Evolutionary conservation across 2,113 vertebrate genomes (phyloP).

Genomic region (Cephalopterus ornatus): DNA sequence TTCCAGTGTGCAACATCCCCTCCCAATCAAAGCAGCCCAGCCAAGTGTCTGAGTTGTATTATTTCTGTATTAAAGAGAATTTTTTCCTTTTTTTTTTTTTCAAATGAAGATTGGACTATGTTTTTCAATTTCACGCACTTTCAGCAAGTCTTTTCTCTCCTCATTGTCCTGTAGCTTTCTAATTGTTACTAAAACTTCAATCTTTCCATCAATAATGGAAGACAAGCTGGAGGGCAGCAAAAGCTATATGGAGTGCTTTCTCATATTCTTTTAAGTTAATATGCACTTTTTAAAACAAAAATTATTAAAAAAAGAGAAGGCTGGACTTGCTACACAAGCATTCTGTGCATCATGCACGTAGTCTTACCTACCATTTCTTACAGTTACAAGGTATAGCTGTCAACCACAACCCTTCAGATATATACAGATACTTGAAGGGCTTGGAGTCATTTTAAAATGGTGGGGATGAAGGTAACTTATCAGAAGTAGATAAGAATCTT

Average conservation of each 20-base stretch:
- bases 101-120: not conserved
- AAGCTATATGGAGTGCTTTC: slow-evolving; percentile 23
- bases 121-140: not conserved
- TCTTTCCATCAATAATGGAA: slow-evolving; percentile 31
- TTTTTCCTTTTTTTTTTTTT: not conserved
- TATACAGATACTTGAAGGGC: not conserved
- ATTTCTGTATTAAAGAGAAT: not conserved
- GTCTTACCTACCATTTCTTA: not conserved
- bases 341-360: not conserved
- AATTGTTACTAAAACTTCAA: not conserved
- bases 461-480: not conserved
- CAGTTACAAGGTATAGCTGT: not conserved
- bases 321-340: not conserved
- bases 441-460: not conserved
- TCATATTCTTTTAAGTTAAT: not conserved
- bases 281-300: not conserved
- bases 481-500: not conserved
- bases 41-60: slow-evolving; percentile 35
- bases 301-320: not conserved
- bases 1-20: slow-evolving; percentile 27
- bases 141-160: not conserved
- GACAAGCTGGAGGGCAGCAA: slow-evolving; percentile 26
- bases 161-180: not conserved
- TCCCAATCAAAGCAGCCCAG: slow-evolving; percentile 4
- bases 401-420: not conserved